Conservation (phyloP, 2,888 invertebrate genomes). For the Amphipyra berbera region DNA sequence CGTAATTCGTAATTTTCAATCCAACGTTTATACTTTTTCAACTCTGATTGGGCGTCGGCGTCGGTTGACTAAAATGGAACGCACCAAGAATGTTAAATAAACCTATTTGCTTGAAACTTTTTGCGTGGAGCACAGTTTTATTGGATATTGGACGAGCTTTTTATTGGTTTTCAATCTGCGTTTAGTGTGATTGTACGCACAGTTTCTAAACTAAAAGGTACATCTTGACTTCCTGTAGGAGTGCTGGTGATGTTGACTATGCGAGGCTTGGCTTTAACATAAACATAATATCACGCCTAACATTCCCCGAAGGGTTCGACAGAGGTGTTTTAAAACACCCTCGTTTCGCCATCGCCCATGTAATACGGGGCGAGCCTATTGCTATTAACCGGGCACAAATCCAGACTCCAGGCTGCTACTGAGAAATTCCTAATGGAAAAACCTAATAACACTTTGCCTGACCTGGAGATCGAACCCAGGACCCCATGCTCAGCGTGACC, state of each 20-base stretch:
- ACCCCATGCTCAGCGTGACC: too few relatives aligned
- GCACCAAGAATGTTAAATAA: conserved; percentile 75
- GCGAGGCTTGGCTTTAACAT: too few relatives aligned
- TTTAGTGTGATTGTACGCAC: conserved; percentile 60
- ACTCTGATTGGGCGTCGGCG: conserved; percentile 72
- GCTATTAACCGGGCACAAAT: too few relatives aligned
- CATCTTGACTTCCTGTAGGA: conserved; percentile 9
- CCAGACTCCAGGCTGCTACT: too few relatives aligned
- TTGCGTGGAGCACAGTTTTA: conserved; percentile 59
- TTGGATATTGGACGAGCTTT: conserved; percentile 69
- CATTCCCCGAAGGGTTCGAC: neutral
- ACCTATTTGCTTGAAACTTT: conserved; percentile 61
- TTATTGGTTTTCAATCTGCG: conserved; percentile 69
- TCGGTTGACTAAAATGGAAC: conserved; percentile 63
- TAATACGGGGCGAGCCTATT: too few relatives aligned
- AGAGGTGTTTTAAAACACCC: too few relatives aligned
- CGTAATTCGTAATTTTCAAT: conserved; percentile 52
- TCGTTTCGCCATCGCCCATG: too few relatives aligned
- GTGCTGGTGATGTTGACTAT: neutral
- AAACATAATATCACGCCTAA: too few relatives aligned
- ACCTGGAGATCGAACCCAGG: too few relatives aligned
- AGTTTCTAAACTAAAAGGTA: conserved; percentile 27
- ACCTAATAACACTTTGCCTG: too few relatives aligned
- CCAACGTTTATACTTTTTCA: conserved; percentile 53
- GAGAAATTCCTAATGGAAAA: too few relatives aligned